Evolutionary conservation across 2,797 vertebrate species (phyloP).

Genomic region (Sebastes kiyomatsui): DNA sequence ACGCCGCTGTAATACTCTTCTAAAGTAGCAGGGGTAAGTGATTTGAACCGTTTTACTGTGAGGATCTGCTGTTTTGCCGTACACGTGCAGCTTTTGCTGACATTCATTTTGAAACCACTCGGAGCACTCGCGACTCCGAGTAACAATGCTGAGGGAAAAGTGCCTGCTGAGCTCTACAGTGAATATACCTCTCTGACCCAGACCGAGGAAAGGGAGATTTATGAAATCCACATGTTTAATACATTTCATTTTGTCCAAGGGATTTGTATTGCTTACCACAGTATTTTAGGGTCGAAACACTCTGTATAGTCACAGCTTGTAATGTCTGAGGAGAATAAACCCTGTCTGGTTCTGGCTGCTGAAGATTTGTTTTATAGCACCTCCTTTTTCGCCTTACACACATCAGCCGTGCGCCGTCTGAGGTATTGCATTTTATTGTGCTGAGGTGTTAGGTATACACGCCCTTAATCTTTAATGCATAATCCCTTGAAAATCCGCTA

Average conservation of each 20-base stretch:
- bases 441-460: conserved; percentile 69
- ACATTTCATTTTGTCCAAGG: conserved; percentile 87
- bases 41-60: conserved; percentile 71
- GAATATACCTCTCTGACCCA: conserved; percentile 81
- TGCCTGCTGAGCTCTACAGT: conserved; percentile 77
- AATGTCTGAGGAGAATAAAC: conserved; percentile 79
- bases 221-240: conserved; percentile 88
- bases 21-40: conserved; percentile 72
- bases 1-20: conserved; percentile 58
- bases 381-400: conserved; percentile 59
- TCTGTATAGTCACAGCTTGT: conserved; percentile 77
- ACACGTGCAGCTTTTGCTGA: conserved; percentile 77
- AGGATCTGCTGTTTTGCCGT: conserved; percentile 67
- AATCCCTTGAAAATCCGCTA: conserved; percentile 76
- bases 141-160: conserved; percentile 72
- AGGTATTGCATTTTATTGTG: conserved; percentile 74
- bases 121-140: conserved; percentile 65
- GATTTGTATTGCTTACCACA: conserved; percentile 84
- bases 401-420: conserved; percentile 63
- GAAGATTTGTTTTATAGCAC: conserved; percentile 76
- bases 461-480: conserved; percentile 80
- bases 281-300: conserved; percentile 79
- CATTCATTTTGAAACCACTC: conserved; percentile 78
- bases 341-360: conserved; percentile 68
- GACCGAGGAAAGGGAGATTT: conserved; percentile 80